A percentile compares a stretch with the other conserved stretches of the same genome.
Evolutionary conservation across 2,797 vertebrate genomes (phyloP).

Genomic region (Manis javanica): DNA sequence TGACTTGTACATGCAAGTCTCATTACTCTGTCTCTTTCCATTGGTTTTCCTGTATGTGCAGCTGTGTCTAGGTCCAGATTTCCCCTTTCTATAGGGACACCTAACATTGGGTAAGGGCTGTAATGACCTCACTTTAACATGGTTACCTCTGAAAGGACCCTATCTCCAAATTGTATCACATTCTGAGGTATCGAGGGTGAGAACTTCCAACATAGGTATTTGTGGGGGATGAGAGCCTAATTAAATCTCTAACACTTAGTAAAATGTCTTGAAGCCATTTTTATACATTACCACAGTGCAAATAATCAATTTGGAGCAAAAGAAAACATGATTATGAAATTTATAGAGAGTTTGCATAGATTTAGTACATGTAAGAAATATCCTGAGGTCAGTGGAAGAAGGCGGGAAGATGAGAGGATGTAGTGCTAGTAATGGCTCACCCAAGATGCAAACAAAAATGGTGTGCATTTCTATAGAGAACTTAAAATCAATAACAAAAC

Average conservation of each 20-base stretch:
- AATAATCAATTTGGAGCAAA: neutral
- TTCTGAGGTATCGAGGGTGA: neutral
- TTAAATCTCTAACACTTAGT: neutral
- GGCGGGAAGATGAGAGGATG: accelerated
- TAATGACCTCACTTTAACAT: neutral
- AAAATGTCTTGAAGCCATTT: neutral
- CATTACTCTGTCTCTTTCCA: neutral
- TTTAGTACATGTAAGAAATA: neutral
- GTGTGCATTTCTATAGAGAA: neutral
- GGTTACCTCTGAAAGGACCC: neutral
- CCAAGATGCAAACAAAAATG: neutral
- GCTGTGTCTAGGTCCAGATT: neutral
- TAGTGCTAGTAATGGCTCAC: neutral
- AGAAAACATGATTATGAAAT: neutral
- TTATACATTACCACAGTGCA: neutral
- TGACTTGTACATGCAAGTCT: neutral
- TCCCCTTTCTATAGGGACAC: neutral
- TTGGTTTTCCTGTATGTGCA: neutral
- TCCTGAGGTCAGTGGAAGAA: neutral
- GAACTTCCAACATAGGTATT: neutral
- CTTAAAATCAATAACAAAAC: neutral
- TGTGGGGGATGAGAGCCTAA: neutral
- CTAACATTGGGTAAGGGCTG: neutral
- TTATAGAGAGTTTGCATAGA: neutral
- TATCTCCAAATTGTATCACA: neutral